Evolutionary conservation across 2,888 invertebrate genomes (phyloP).

Genomic region (Brachynemurus nebulosus): DNA sequence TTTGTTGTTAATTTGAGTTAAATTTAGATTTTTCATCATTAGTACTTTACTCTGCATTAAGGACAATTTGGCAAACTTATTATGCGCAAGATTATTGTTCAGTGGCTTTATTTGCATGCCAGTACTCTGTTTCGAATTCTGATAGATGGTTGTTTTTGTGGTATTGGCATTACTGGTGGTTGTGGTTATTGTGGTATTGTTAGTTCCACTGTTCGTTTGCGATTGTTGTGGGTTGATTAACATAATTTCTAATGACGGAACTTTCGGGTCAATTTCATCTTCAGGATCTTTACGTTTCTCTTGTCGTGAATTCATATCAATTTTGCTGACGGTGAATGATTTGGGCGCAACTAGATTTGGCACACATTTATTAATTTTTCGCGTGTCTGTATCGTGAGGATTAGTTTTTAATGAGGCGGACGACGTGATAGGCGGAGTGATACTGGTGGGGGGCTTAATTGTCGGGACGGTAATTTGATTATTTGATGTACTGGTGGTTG

Average conservation of each 20-base stretch:
- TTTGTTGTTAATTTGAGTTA: constrained; percentile 2
- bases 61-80: too few relatives aligned
- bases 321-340: constrained; percentile 31
- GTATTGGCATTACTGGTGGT: constrained; percentile 4
- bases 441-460: too few relatives aligned
- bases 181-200: constrained; percentile 4
- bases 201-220: background rate
- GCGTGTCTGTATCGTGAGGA: too few relatives aligned
- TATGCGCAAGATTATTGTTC: too few relatives aligned
- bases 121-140: background rate
- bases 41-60: constrained; percentile 2
- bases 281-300: constrained; percentile 26
- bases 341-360: constrained; percentile 9
- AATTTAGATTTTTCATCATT: constrained; percentile 4
- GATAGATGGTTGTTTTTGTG: constrained; percentile 5
- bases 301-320: constrained; percentile 24
- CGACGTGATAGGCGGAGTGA: too few relatives aligned
- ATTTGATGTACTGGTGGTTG: background rate
- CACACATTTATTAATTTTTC: constrained; percentile 5
- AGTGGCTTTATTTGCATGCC: too few relatives aligned
- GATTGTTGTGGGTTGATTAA: constrained; percentile 22
- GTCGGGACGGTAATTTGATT: too few relatives aligned
- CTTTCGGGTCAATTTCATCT: constrained; percentile 21
- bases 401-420: too few relatives aligned
- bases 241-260: constrained; percentile 25